Base-by-base conservation (phyloP, 2,113 vertebrate species). In the Pelecanus crispus region DNA sequence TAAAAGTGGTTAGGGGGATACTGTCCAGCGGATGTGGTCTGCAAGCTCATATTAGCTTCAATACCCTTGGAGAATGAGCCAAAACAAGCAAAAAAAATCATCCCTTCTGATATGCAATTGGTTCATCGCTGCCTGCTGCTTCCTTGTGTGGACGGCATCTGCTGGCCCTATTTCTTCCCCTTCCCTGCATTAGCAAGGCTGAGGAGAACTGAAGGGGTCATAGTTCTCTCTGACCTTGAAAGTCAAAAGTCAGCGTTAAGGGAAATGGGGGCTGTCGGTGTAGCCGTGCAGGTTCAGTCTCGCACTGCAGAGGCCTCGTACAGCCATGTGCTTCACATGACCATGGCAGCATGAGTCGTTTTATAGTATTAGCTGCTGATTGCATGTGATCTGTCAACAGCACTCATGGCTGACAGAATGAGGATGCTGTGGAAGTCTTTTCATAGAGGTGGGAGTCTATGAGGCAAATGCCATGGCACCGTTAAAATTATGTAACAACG, bases 241-340 rank as follows among this genome's bases (percentile, higher is more conserved):
- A 50, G 47, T 28, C 45, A 20, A 2, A 52, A 42, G 55, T 12
- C 25, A 21, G 61, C 25, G 1, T 17, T 13, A 32, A 21, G 65
- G 66, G 44, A 45, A 13, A 3, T 1, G 29, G 1, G 44, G 78
- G 61, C 38, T 85, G 11, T n/a, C 1, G 0, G 1, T 28, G 50
- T 49, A 13, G 5, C 2, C 25, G 1, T 31, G 44, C 29, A 13
- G 17, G 12, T 20, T 75, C 62, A 20, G n/a, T 16, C 29, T 25
- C 11, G 19, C 36, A 12, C 15, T 18, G 34, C 40, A 32, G 25
- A 42, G 11, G 15, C 22, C n/a, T 53, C 2, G 0, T 10, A 2
- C 2, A 53, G 26, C 55, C 1, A 0, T 1, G 28, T 18, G 34
- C 29, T 81, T 53, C 31, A 2, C 0, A 0, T 24, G 65, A 1